A percentile compares a stretch with the other conserved stretches of the same genome.
Conservation (phyloP, 2,113 vertebrate genomes). For the Neoarius graeffei region DNA sequence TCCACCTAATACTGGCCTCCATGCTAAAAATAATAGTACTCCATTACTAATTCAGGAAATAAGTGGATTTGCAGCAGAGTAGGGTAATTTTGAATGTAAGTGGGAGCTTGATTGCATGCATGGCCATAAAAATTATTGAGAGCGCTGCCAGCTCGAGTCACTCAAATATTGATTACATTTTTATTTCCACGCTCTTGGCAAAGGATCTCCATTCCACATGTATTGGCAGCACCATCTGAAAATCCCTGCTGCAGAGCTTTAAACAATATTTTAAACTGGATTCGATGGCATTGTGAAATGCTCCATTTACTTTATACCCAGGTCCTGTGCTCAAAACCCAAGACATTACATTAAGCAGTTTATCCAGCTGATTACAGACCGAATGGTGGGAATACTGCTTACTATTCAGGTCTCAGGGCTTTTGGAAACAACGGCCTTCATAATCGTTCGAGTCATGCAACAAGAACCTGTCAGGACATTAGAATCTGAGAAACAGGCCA, state of each 20-base stretch:
- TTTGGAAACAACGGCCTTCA: slow-evolving; percentile 9
- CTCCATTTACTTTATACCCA: slow-evolving; percentile 18
- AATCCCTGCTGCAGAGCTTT: background rate
- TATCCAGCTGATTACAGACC: slow-evolving; percentile 27
- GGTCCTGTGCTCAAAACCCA: background rate
- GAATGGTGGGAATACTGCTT: slow-evolving; percentile 6
- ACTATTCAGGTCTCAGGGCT: slow-evolving; percentile 15
- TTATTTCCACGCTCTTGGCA: background rate
- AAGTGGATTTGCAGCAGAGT: slow-evolving; percentile 10
- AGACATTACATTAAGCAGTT: slow-evolving; percentile 17
- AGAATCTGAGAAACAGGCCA: slow-evolving; percentile 11
- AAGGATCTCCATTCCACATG: background rate
- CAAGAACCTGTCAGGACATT: slow-evolving; percentile 31
- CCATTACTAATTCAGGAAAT: slow-evolving; percentile 1
- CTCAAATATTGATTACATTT: slow-evolving; percentile 21
- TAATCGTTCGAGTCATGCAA: background rate
- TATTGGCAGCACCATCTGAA: background rate
- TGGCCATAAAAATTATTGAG: slow-evolving; percentile 3
- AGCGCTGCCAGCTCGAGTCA: slow-evolving; percentile 9
- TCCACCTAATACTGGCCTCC: background rate
- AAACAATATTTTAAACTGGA: slow-evolving; percentile 20
- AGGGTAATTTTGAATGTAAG: background rate
- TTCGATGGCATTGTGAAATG: background rate
- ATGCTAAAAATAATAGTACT: slow-evolving; percentile 2
- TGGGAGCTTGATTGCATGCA: slow-evolving; percentile 12